Evolutionary conservation across 2,888 invertebrate genomes (phyloP), one percentile per base, ranked within the genome.

Genomic region (Catocala nupta): DNA sequence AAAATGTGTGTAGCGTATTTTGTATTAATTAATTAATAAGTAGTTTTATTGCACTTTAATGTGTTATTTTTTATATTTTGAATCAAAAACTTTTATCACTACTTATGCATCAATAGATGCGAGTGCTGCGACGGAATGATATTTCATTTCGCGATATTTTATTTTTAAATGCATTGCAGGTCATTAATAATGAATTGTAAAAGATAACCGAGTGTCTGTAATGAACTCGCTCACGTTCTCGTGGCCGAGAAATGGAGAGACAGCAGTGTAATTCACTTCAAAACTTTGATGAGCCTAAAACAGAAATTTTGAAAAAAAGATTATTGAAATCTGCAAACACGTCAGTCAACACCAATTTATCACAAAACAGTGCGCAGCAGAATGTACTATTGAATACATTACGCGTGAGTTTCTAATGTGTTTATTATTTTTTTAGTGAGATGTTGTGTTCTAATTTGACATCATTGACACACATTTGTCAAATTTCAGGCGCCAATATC

Each of bases 251-350:
- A 89, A 94, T 94, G 94, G 94, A 94, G 87, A 91, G 89, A 88
- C 90, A 89, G 86, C 90, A 90, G 75, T 89, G 86, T 91, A 93
- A 91, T 90, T 83, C 88, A 92, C 91, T 93, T 93, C 92, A 91
- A 93, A 94, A 94, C 90, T 94, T 93, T 92, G 92, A 92, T 76
- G 93, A 90, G 73, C 87, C 91, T 67, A 93, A 91, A 88, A 88
- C 91, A 65, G 94, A 93, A 88, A 93, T 94, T 83, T 90, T 94
- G 83, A 93, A 93, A 91, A 94, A 93, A 87, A 91, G 93, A 89
- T 88, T 94, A 83, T 84, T 94, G 78, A 93, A 93, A 85, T 88
- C 92, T 48, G 81, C 82, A 61, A 90, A 86, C 78, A 81, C 86
- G 70, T 82, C 89, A 70, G 74, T 85, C 70, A 83, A 78, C 73